A percentile compares a stretch with the other conserved stretches of the same genome.
Conservation (phyloP, 2,888 invertebrate species). For the Glaucopsyche alexis region DNA sequence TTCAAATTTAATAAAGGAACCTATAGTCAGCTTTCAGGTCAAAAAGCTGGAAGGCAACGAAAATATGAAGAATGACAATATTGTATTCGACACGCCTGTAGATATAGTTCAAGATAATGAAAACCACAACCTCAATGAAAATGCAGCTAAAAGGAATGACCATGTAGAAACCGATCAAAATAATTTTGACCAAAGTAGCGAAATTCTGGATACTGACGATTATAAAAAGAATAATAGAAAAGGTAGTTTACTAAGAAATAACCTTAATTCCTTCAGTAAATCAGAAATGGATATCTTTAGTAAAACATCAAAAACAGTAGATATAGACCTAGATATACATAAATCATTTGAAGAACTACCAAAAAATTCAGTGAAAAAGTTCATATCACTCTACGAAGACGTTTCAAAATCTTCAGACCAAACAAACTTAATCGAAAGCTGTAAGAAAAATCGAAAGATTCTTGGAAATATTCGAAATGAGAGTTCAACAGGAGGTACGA, state of each 20-base stretch:
- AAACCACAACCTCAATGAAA: neutral
- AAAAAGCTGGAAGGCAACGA: constrained; percentile 21
- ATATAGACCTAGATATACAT: constrained; percentile 62
- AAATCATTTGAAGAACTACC: constrained; percentile 72
- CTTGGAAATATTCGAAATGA: constrained; percentile 1
- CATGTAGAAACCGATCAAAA: neutral
- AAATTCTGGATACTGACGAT: neutral
- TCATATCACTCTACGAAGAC: constrained; percentile 68
- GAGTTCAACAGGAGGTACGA: constrained; percentile 25
- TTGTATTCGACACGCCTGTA: neutral
- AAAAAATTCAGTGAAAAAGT: constrained; percentile 67
- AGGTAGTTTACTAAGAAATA: constrained; percentile 34
- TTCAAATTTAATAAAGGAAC: constrained; percentile 25
- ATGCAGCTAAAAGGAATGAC: neutral
- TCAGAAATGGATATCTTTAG: constrained; percentile 75
- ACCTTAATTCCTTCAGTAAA: constrained; percentile 65
- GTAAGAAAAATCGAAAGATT: constrained; percentile 6
- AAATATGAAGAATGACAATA: constrained; percentile 18
- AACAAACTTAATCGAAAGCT: constrained; percentile 2
- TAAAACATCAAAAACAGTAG: constrained; percentile 51
- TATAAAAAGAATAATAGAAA: neutral
- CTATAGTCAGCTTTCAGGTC: constrained; percentile 23
- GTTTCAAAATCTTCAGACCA: constrained; percentile 39
- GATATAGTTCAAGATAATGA: neutral
- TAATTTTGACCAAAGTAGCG: neutral